Conservation (phyloP, 23 tunicate genomes). For the Corella eumyota region DNA sequence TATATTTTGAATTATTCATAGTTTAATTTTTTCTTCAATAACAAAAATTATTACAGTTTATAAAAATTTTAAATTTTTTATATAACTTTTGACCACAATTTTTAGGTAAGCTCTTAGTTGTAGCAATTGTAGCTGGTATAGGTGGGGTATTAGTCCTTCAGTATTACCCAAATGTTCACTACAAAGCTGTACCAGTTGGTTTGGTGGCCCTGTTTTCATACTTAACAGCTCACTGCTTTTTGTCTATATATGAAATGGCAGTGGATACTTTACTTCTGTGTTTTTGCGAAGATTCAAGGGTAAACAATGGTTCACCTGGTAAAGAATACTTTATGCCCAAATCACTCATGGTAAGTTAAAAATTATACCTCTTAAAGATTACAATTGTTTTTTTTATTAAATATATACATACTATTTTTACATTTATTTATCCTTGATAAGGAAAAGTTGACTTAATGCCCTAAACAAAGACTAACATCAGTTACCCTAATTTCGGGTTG, state of each 20-base stretch:
- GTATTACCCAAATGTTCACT: slow-evolving; percentile 48
- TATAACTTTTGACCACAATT: too few species aligned
- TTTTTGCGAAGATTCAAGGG: slow-evolving; percentile 87
- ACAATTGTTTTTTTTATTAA: neutral
- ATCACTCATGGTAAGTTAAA: slow-evolving; percentile 64
- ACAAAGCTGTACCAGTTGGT: slow-evolving; percentile 52
- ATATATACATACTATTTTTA: too few species aligned
- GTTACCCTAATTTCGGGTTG: too few species aligned
- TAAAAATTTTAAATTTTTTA: too few species aligned
- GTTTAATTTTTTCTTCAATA: too few species aligned
- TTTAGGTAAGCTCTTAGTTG: slow-evolving; percentile 89
- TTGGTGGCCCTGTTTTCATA: slow-evolving; percentile 67
- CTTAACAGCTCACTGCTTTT: slow-evolving; percentile 81
- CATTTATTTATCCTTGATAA: too few species aligned
- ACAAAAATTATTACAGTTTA: too few species aligned
- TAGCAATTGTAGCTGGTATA: slow-evolving; percentile 53
- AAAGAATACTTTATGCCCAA: slow-evolving; percentile 85
- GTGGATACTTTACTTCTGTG: slow-evolving; percentile 80
- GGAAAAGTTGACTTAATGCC: too few species aligned
- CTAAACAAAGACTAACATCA: too few species aligned
- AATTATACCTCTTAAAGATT: neutral
- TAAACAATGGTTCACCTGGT: slow-evolving; percentile 79
- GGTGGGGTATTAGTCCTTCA: slow-evolving; percentile 56
- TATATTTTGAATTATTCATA: too few species aligned
- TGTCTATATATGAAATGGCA: slow-evolving; percentile 77